Conservation (phyloP, 92 coral and sea anemone species). For the Pocillopora meandrina region DNA sequence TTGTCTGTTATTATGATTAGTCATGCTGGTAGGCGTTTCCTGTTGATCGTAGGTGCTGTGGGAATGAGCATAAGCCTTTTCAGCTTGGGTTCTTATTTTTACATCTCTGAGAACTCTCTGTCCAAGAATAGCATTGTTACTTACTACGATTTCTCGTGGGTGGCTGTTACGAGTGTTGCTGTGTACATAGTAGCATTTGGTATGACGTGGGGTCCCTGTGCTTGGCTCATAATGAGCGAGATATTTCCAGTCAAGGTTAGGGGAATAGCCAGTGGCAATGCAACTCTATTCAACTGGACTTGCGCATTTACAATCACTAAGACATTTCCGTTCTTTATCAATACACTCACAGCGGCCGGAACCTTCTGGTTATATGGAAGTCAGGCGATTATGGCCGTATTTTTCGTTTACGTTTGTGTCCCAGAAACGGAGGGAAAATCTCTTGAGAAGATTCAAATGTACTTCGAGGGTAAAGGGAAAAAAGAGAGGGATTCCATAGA, state of each 20-base stretch:
- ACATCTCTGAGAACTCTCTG: constrained; percentile 31
- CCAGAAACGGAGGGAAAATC: constrained; percentile 97
- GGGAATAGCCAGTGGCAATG: constrained; percentile 87
- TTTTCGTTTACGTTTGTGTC: constrained; percentile 72
- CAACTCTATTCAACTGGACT: constrained; percentile 85
- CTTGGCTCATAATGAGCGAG: constrained; percentile 97
- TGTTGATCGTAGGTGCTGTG: constrained; percentile 60
- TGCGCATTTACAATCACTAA: constrained; percentile 77
- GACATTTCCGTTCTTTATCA: constrained; percentile 53
- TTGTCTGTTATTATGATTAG: constrained; percentile 74
- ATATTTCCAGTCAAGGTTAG: constrained; percentile 88
- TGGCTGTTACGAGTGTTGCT: constrained; percentile 74
- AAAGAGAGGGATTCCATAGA: neutral
- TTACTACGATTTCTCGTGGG: constrained; percentile 48
- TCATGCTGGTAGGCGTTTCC: constrained; percentile 85
- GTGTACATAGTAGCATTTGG: constrained; percentile 85
- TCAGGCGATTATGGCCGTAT: constrained; percentile 57
- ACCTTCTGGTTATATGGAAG: constrained; percentile 84
- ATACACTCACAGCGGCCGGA: constrained; percentile 65
- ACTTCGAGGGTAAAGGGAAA: constrained; percentile 60
- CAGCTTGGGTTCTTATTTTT: constrained; percentile 63
- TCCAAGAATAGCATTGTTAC: neutral
- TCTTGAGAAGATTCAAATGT: constrained; percentile 78
- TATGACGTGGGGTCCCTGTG: constrained; percentile 93
- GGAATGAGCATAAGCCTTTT: constrained; percentile 78